Evolutionary conservation across 2,888 invertebrate species (phyloP).

Genomic region (Platycheirus rosarum): DNA sequence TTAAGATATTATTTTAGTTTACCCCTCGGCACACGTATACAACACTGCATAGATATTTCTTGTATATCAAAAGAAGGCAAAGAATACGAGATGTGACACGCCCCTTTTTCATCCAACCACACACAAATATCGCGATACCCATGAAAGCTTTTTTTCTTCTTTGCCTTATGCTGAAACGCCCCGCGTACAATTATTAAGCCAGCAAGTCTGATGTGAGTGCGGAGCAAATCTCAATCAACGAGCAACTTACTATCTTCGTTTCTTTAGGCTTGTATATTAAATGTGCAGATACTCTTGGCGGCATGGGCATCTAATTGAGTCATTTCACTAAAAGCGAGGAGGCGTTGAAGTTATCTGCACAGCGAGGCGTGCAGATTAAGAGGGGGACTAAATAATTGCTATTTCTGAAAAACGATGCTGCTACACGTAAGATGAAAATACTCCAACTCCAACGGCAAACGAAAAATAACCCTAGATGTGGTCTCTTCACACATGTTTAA

Average conservation of each 20-base stretch:
- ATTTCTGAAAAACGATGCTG: constrained; percentile 42
- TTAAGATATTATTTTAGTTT: constrained; percentile 49
- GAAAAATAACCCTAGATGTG: constrained; percentile 40
- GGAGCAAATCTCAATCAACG: constrained; percentile 50
- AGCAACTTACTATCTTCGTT: constrained; percentile 12
- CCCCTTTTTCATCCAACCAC: constrained; percentile 63
- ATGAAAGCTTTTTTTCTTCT: constrained; percentile 27
- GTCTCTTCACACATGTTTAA: constrained; percentile 73
- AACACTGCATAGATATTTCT: neutral
- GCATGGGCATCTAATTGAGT: constrained; percentile 76
- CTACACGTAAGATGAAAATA: constrained; percentile 17
- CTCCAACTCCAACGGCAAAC: neutral
- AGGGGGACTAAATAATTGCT: constrained; percentile 62
- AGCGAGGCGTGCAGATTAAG: constrained; percentile 39
- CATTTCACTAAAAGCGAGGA: constrained; percentile 70
- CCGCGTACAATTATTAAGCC: constrained; percentile 52
- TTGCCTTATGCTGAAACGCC: constrained; percentile 43
- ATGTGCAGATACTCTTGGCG: constrained; percentile 45
- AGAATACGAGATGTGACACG: constrained; percentile 47
- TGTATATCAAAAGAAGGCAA: constrained; percentile 15
- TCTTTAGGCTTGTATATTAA: constrained; percentile 14
- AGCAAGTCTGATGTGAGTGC: constrained; percentile 48
- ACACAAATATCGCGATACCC: constrained; percentile 66
- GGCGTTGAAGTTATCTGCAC: constrained; percentile 64
- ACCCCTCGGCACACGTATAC: constrained; percentile 6